Evolutionary conservation across 2,888 invertebrate species (phyloP), one percentile per base, ranked within the genome.

Genomic region (Andrena dorsata): DNA sequence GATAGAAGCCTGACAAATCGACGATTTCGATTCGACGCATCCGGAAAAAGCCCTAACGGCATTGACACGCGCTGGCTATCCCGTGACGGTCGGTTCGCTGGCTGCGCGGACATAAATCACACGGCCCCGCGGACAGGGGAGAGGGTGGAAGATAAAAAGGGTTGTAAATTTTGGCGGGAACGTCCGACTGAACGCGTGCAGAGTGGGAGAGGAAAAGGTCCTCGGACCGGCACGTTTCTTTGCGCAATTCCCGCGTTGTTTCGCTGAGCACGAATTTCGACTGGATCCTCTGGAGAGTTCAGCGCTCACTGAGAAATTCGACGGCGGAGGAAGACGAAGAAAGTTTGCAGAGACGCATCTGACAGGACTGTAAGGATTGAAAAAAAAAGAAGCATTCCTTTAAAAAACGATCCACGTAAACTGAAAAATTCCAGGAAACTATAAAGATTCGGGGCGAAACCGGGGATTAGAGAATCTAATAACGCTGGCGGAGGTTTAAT

Each of bases 51-150:
- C 16, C 23, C 61, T 35, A 35, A 61, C 51, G 35, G 41, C 66
- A 53, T 61, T 66, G 77, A 75, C 76, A 66, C 68, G 68, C 63
- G 76, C 76, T 77, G 30, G 76, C 20, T 70, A 70, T 35, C 47
- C 65, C 47, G 32, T 8, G 35, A 35, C 6, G 63, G 28, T 8
- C 30, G 30, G 30, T 20, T 49, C 26, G 32, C n/a, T 13, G 32
- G 16, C 30, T 3, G n/a, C 2, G 56, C 13, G 56, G 13, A n/a
- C 68, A 76, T 78, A 78, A 78, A 78, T 78, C 76, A 63, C 53
- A 16, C 1, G 1, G 63, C 47, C 68, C 13, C 76, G 53, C 23
- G 76, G 58, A 51, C 76, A 61, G 77, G 61, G 41, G 61, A 61
- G 28, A 41, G 30, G 66, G 35, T 35, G n/a, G 61, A 10, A 20